Base-by-base conservation (phyloP, 2,888 invertebrate genomes). In the Drosophila suboccidentalis region DNA sequence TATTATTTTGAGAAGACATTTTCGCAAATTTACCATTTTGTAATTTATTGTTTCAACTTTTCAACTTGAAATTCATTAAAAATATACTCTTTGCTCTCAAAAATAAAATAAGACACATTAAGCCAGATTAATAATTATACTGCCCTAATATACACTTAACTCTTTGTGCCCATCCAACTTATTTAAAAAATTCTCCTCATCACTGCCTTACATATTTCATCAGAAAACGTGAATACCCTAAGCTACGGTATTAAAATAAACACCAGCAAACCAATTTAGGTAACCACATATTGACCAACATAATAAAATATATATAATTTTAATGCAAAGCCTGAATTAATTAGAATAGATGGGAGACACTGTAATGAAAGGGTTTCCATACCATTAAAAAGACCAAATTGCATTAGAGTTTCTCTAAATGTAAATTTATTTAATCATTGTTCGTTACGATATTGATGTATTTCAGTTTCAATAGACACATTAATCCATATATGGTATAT, bases 401-500 rank as follows among this genome's bases (percentile, higher is more conserved):
- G 0, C 6, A 19, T 57, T 71, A 74, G 78, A 80, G 78, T 82
- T 87, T 86, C 75, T 80, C 87, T 82, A 87, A 85, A 75, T 79
- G 86, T 85, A 87, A 82, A 77, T 87, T 84, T 84, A 81, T 87
- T 84, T 69, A 79, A 75, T 80, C 67, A 49, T 67, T 80, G 78
- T 80, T 71, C 75, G 72, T 66, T 87, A 78, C 66, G 75, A 60
- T 78, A 80, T 80, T 73, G 47, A 69, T 82, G 72, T 74, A 69
- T 77, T 67, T 74, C 72, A 62, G 59, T 71, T 68, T 64, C 67
- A 67, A 81, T 82, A 82, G 78, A 82, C 78, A 85, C 82, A 83
- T 70, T 78, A 71, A 62, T 82, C 67, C 55, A 60, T 74, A 74
- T 70, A 69, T 67, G 68, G 44, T 66, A 70, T 61, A 44, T 58